A percentile compares a stretch with the other conserved stretches of the same genome.
These are phyloP conservation scores for Battus philenor DNA, from an alignment of 1,140 invertebrate species.

Conservation along the genomic window DNA sequence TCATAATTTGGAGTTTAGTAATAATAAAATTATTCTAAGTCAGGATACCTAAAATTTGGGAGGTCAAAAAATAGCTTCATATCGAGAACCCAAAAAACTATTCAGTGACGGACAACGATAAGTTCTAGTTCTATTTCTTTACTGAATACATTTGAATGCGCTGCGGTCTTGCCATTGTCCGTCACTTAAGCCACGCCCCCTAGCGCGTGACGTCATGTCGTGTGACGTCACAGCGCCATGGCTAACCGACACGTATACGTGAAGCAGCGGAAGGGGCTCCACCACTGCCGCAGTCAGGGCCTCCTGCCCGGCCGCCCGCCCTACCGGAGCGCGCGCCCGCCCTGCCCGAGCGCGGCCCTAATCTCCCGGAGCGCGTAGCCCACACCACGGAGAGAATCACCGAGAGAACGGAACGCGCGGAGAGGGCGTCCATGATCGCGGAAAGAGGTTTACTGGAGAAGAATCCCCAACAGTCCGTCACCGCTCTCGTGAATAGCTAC, in stretches of 20 bases:
- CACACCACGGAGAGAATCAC: constrained; percentile 9
- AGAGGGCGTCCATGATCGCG: constrained; percentile 23
- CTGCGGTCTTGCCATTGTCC: no score
- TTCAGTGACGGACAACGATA: no score
- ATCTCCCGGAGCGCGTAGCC: constrained; percentile 27
- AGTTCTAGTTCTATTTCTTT: no score
- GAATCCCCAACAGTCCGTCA: constrained; percentile 29
- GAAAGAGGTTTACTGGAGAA: constrained; percentile 25
- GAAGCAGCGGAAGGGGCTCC: constrained; percentile 26
- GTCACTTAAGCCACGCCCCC: no score
- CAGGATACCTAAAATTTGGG: no score
- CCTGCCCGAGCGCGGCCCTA: constrained; percentile 24
- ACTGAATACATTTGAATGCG: no score
- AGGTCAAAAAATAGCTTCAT: no score
- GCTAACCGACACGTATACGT: not conserved
- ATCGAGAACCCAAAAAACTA: no score
- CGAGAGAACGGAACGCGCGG: constrained; percentile 17
- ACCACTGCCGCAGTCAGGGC: constrained; percentile 25
- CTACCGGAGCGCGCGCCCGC: constrained; percentile 21
- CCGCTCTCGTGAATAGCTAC: constrained; percentile 57
- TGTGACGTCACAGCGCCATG: not conserved
- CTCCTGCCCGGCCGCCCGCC: constrained; percentile 23
- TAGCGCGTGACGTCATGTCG: not conserved
- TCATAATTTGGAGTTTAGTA: no score
- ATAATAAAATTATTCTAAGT: no score